Base-by-base conservation (phyloP, 2,113 vertebrate species). In the Tupaia chinensis region DNA sequence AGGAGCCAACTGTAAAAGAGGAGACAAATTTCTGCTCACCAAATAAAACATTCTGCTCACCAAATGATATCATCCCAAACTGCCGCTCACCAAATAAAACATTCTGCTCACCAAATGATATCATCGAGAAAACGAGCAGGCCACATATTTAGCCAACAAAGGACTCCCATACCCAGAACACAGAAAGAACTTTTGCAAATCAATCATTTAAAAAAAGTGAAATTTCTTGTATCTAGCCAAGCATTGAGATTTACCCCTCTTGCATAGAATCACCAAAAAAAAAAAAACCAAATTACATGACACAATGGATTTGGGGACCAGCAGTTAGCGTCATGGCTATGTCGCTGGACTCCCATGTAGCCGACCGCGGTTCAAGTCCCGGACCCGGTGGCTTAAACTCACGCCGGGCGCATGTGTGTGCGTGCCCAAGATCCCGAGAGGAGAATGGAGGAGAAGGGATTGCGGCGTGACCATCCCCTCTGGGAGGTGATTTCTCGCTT, bases 71-170 rank as follows among this genome's bases (percentile, higher is more conserved):
- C 66, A 66, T 80, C 63, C 32, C 32, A 32, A 32, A 32, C 32
- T 32, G 32, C 32, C 32, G 32, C 32, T 32, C 32, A 32, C 32
- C 32, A 32, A 91, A 44, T 63, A 77, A 83, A 89, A 79, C 20
- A 66, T 53, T 87, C 44, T 77, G 61, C 32, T 94, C 32, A 76
- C 34, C 60, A 92, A 72, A 89, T 70, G 25, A 60, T 32, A 32
- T 63, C 66, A 66, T 80, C 63, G 84, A 80, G 68, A 29, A 94
- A 82, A 87, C 34, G 6, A 91, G 56, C n/a, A 69, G 93, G 53
- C 53, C 34, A 29, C 65, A 44, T 29, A 73, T 78, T 95, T 82
- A 29, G 20, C 70, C 54, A 92, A 73, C 34, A 73, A 76, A 74
- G 34, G 23, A 80, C 20, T 74, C 70, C 32, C 32, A n/a, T 1